phyloP scores from a whole-genome alignment of 2,888 invertebrate genomes.

The Andrena haemorrhoa region DNA sequence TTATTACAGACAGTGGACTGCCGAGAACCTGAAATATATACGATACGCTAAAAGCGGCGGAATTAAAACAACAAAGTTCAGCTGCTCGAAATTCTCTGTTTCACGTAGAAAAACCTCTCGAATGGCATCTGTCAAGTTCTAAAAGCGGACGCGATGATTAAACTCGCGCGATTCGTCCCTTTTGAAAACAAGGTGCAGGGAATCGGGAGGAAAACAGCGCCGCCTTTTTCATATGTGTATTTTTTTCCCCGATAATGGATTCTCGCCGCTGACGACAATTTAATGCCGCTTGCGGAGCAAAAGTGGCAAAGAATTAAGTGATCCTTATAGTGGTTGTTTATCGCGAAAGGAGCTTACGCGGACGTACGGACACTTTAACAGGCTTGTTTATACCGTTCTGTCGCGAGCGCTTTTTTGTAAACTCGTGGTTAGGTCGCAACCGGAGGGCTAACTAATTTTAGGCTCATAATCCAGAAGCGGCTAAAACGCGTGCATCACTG shows the following conservation, averaged over 20 bases:
- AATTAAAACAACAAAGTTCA: not conserved
- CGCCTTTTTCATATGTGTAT: not conserved
- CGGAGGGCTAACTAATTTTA: slow-evolving; percentile 65
- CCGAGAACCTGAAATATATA: not conserved
- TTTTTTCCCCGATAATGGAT: slow-evolving; percentile 41
- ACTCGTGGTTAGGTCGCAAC: slow-evolving; percentile 41
- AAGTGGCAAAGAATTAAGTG: slow-evolving; percentile 54
- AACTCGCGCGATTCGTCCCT: not conserved
- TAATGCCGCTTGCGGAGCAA: slow-evolving; percentile 34
- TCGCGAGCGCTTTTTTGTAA: slow-evolving; percentile 56
- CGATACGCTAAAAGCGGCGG: not conserved
- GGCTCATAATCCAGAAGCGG: slow-evolving; percentile 57
- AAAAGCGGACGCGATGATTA: slow-evolving; percentile 17
- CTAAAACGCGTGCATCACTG: slow-evolving; percentile 51
- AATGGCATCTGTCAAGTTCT: slow-evolving; percentile 11
- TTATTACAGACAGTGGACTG: not conserved
- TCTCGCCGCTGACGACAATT: slow-evolving; percentile 25
- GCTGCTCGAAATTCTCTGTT: not conserved
- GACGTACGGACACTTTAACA: slow-evolving; percentile 37
- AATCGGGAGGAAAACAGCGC: not conserved
- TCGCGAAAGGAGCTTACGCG: slow-evolving; percentile 63
- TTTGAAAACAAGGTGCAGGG: not conserved
- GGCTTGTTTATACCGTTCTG: slow-evolving; percentile 55
- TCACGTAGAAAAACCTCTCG: not conserved
- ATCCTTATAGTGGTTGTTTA: slow-evolving; percentile 61